Percentiles rank a stretch among this genome's conserved stretches.
phyloP scores from a whole-genome alignment of 1,140 invertebrate genomes.

The Drosophila lini region DNA sequence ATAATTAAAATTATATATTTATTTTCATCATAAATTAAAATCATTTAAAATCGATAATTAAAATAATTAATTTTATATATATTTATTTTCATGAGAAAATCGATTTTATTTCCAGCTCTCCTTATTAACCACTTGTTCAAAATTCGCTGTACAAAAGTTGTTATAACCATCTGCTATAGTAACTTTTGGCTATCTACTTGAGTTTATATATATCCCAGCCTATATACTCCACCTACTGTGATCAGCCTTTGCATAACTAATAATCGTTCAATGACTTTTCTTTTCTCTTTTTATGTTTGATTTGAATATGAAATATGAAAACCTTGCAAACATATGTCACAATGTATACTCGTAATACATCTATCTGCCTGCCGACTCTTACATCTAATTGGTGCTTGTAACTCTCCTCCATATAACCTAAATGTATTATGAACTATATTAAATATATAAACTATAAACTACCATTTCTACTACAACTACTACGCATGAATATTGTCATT shows the following conservation, averaged over 20 bases:
- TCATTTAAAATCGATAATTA: too few species aligned
- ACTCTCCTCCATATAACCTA: constrained; percentile 58
- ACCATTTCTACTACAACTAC: constrained; percentile 43
- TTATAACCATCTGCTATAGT: constrained; percentile 81
- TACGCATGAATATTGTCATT: constrained; percentile 70
- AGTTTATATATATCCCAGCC: constrained; percentile 50
- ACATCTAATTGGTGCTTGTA: constrained; percentile 81
- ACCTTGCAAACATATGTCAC: constrained; percentile 70
- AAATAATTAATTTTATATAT: too few species aligned
- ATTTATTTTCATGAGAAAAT: too few species aligned
- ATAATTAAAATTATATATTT: too few species aligned
- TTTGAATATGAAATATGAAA: constrained; percentile 46
- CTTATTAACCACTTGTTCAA: constrained; percentile 35
- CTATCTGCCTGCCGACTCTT: constrained; percentile 78
- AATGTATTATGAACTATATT: constrained; percentile 21
- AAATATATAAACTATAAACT: constrained; percentile 27
- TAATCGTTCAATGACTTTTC: constrained; percentile 78
- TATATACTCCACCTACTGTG: constrained; percentile 47
- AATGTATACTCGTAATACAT: constrained; percentile 67
- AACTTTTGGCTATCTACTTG: constrained; percentile 76
- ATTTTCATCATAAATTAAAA: too few species aligned
- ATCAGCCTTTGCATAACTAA: constrained; percentile 77
- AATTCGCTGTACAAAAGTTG: constrained; percentile 75
- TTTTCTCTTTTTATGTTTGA: constrained; percentile 80
- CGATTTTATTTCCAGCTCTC: too few species aligned